Evolutionary conservation across 2,113 vertebrate species (phyloP).

Genomic region (Plotosus lineatus): DNA sequence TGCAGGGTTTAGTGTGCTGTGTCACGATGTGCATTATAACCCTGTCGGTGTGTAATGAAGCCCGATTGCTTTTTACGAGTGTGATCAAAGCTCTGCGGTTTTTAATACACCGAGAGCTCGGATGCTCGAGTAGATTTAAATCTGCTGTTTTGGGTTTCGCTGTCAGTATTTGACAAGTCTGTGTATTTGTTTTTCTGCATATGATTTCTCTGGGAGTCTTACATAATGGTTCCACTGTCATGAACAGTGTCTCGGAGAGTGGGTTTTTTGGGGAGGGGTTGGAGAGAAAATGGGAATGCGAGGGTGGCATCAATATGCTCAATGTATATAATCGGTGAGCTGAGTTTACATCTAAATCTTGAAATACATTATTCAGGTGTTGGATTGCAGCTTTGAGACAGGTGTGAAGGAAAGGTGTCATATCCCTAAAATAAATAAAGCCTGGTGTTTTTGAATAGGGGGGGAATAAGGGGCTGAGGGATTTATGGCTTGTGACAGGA

Average conservation of each 20-base stretch:
- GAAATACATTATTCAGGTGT: not conserved
- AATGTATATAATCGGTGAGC: not conserved
- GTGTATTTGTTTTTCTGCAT: slow-evolving; percentile 29
- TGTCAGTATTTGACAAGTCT: slow-evolving; percentile 3
- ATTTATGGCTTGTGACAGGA: not conserved
- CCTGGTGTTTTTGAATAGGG: not conserved
- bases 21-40: slow-evolving; percentile 20
- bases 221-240: slow-evolving; percentile 37
- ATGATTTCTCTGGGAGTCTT: slow-evolving; percentile 39
- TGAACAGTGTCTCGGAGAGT: slow-evolving; percentile 10
- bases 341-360: not conserved
- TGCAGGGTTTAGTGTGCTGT: slow-evolving; percentile 32
- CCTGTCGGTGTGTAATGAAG: slow-evolving; percentile 31
- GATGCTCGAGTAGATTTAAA: slow-evolving; percentile 46
- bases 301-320: slow-evolving; percentile 36
- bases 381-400: not conserved
- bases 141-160: not conserved
- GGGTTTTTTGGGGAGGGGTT: slow-evolving; percentile 30
- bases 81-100: slow-evolving; percentile 17
- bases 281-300: slow-evolving; percentile 47
- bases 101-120: slow-evolving; percentile 17
- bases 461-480: not conserved
- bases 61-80: slow-evolving; percentile 32
- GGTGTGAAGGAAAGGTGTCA: not conserved
- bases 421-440: not conserved